phyloP scores from a whole-genome alignment of 2,113 vertebrate genomes.

The Melanerpes aurifrons region DNA sequence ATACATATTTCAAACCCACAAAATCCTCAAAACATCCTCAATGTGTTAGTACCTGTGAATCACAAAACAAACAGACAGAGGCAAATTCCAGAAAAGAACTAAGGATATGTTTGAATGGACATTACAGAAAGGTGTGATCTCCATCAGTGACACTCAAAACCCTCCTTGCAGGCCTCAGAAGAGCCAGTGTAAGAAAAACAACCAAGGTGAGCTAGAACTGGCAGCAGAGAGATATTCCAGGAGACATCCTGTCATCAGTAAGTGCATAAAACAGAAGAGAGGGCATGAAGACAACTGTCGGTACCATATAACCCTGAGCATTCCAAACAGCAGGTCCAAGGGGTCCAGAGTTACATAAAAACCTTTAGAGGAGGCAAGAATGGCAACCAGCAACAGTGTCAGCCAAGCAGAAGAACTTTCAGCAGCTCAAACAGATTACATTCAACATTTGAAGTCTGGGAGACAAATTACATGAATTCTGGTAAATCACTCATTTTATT shows the following conservation, averaged over 20 bases:
- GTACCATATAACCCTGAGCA: background rate
- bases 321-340: background rate
- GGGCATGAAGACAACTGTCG: background rate
- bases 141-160: background rate
- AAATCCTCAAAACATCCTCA: background rate
- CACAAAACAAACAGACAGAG: background rate
- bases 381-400: rapidly evolving
- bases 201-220: background rate
- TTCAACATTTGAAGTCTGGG: background rate
- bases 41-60: background rate
- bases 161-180: background rate
- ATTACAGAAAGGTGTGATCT: background rate
- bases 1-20: background rate
- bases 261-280: background rate
- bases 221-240: background rate
- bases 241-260: rapidly evolving
- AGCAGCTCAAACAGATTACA: background rate
- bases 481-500: background rate
- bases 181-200: background rate
- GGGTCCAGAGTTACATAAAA: background rate
- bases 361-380: rapidly evolving
- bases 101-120: background rate
- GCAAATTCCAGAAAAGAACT: background rate
- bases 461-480: background rate
- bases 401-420: background rate